Base-by-base conservation (phyloP, 2,888 invertebrate genomes). In the Tetranychus truncatus region DNA sequence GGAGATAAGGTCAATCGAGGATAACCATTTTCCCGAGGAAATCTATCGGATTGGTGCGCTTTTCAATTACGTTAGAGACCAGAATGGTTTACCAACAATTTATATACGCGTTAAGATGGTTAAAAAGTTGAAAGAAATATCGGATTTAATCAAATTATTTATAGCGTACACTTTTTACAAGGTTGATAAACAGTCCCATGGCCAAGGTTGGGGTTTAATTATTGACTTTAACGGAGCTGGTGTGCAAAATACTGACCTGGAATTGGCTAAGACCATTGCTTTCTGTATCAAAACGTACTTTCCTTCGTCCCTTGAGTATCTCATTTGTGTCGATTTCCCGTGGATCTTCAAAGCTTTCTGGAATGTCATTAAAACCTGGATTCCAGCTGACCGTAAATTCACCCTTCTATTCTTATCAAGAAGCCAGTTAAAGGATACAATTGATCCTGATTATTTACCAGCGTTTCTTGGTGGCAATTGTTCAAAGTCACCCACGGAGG, bases 11-110 rank as follows among this genome's bases (percentile, higher is more conserved):
- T 34, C 34, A n/a, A 74, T 69, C 9, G 6, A 44, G 6, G 74
- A 74, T 44, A 67, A 44, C 34, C 21, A 74, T 24, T 74, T 74
- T 69, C 74, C 74, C n/a, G 45, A 74, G 44, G 74, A 74, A 74
- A 18, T 74, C 18, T 69, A 44, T 46, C 44, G 66, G 15, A 20
- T 46, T 9, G 74, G 74, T 46, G 69, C 67, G 9, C 21, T 69
- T 8, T 74, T 74, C 21, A 72, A 7, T 5, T 74, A 74, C 45
- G 24, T 2, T n/a, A 9, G 20, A 11, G 69, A 66, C 15, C 20
- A 66, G 9, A 69, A 21, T 44, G 69, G 69, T 11, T 11, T 45
- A 11, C 74, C 67, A 44, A 74, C 74, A 6, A 15, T 74, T 24
- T 74, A 74, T n/a, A 69, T 74, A 8, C 15, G 74, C 11, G 18